phyloP scores from a whole-genome alignment of 2,113 vertebrate species.

The Balaeniceps rex region DNA sequence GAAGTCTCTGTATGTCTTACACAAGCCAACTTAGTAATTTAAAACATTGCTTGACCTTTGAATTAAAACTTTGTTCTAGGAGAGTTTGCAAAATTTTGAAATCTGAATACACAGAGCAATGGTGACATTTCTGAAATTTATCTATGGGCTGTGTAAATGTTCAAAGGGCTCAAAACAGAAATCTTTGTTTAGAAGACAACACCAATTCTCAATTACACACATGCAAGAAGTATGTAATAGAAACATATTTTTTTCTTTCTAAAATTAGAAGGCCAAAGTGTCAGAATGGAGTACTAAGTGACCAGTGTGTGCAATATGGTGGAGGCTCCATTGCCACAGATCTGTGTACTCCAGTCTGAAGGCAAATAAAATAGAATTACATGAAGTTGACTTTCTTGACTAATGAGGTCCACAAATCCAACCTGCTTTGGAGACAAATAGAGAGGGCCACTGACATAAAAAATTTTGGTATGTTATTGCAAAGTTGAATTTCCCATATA shows the following conservation, averaged over 20 bases:
- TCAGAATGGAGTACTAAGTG: not conserved
- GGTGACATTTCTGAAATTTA: conserved; percentile 61
- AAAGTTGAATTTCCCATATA: not conserved
- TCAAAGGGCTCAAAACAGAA: conserved; percentile 23
- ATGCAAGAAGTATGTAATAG: not conserved
- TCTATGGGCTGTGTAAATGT: conserved; percentile 51
- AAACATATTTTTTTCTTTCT: not conserved
- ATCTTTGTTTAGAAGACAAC: not conserved
- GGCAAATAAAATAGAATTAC: not conserved
- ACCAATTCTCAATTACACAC: not conserved
- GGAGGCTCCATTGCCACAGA: rapidly evolving
- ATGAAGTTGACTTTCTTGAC: not conserved
- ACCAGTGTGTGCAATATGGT: not conserved
- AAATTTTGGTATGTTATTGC: not conserved
- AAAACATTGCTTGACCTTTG: not conserved
- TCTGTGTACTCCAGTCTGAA: not conserved
- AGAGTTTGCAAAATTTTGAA: conserved; percentile 16
- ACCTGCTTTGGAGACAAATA: not conserved
- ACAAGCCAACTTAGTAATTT: not conserved
- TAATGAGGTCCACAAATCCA: not conserved
- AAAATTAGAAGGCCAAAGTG: not conserved
- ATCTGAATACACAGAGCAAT: not conserved
- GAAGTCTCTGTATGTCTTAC: not conserved
- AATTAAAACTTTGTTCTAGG: not conserved
- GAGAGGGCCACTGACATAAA: not conserved